phyloP scores from a whole-genome alignment of 2,888 invertebrate genomes.

The Digitonthophagus gazella region DNA sequence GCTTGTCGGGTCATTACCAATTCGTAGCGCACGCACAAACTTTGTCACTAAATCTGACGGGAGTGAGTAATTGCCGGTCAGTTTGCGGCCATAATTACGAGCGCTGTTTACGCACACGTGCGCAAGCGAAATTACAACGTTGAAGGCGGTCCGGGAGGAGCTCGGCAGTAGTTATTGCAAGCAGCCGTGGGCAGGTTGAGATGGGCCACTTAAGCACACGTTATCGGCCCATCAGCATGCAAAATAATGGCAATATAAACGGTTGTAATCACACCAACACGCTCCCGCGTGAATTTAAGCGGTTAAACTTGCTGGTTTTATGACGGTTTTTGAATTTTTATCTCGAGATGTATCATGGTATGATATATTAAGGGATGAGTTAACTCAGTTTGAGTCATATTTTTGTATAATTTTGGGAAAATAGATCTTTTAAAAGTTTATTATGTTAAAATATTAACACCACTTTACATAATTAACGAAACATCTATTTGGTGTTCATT shows the following conservation, averaged over 20 bases:
- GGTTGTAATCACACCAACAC: neutral
- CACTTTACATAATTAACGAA: no score
- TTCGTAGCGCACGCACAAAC: neutral
- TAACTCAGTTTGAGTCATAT: no score
- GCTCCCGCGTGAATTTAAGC: neutral
- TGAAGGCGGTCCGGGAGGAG: neutral
- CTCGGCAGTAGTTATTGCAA: slow-evolving; percentile 2
- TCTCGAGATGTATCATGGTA: neutral
- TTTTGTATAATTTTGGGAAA: no score
- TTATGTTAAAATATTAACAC: neutral
- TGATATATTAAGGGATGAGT: neutral
- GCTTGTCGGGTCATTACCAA: neutral
- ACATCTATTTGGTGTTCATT: no score
- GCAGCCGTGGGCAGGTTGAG: neutral
- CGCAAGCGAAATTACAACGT: neutral
- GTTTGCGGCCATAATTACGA: neutral
- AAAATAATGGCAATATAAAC: slow-evolving; percentile 16
- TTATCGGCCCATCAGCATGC: slow-evolving; percentile 12
- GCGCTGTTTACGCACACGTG: neutral
- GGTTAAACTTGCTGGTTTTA: neutral
- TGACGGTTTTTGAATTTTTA: neutral
- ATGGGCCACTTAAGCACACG: slow-evolving; percentile 13
- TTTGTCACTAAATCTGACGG: neutral
- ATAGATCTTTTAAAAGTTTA: no score
- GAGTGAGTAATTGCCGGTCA: neutral